Base-by-base conservation (phyloP, 2,888 invertebrate species). In the Catocala sponsa region DNA sequence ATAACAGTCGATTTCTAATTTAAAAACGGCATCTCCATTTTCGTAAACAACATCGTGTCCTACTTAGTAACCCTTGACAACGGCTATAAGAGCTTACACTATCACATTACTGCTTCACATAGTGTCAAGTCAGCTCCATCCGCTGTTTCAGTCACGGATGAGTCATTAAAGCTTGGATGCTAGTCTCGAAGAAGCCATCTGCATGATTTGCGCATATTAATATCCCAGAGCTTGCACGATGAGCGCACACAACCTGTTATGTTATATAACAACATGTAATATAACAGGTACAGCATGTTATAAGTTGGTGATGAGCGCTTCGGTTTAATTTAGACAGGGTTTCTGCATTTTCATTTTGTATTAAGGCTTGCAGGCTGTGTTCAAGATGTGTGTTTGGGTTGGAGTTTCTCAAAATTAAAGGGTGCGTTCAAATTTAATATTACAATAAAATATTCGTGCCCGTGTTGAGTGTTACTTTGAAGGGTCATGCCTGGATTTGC, bases 171-270 rank as follows among this genome's bases (percentile, higher is more conserved):
- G 73, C 82, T 75, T 59, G 66, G 65, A 67, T 78, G 73, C 70
- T 69, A 75, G 80, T 80, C 82, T 82, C 78, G 79, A 84, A 84
- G 84, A 84, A 84, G 84, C 85, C 83, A 88, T 86, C 86, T 88
- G 88, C 88, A 88, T 89, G 89, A 89, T 89, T 86, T 86, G 85
- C 80, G 84, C 86, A 89, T 88, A 90, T 90, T 90, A 90, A 90
- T 89, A 89, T 82, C 82, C 77, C 75, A 75, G 76, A 80, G 80
- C 70, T 76, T 78, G 82, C 79, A 80, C 63, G 70, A 62, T 60
- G 59, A 60, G 56, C 70, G 64, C 61, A 73, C 68, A 75, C 68
- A 77, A 51, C 58, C 35, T 53, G 63, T 62, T 57, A 38, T 38
- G 41, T 46, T 54, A 47, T 46, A 55, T 65, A 59, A 61, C 67